Base-by-base conservation (phyloP, 2,113 vertebrate species). In the Gulo gulo region DNA sequence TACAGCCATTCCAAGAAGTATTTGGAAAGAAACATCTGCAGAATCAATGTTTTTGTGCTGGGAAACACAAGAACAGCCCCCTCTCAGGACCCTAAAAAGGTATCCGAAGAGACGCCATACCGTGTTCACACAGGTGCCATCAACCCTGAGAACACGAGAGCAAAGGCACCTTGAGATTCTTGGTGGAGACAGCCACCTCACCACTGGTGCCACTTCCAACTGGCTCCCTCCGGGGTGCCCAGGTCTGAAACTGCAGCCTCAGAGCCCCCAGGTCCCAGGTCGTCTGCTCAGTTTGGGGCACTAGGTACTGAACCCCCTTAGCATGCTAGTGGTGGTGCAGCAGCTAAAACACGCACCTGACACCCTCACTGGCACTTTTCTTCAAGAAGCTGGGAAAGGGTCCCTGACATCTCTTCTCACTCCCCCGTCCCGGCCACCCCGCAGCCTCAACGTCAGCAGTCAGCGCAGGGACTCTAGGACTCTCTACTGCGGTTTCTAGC, bases 11-110 rank as follows among this genome's bases (percentile, higher is more conserved):
- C 57, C 50, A 47, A 88, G 63, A 74, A 82, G 84, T 47, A 76
- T 34, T 92, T 87, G 59, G 74, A 89, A 96, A n/a, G 63, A 88
- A 96, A 81, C 36, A 79, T 83, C 55, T 91, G 91, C 57, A 8
- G 1, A 85, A 74, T 59, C 52, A 96, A 96, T 36, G 29, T 42
- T 8, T 85, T 34, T 42, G 36, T 74, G 12, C 18, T 39, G n/a
- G 78, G 39, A 94, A 88, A 79, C 14, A 52, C 50, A 52, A 52
- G 50, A 57, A 92, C 7, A 57, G 61, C 16, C 6, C 50, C 7
- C 78, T 67, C 73, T 18, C 3, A 15, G 83, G 14, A 59, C 21
- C 76, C 87, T 91, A n/a, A 50, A 73, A 94, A 45, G 31, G 39
- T 47, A 18, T 63, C 63, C 84, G 29, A 34, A 61, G 83, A 85